Percentiles rank a stretch among this genome's conserved stretches.
Conservation (phyloP, 2,797 vertebrate genomes). For the Anableps anableps region DNA sequence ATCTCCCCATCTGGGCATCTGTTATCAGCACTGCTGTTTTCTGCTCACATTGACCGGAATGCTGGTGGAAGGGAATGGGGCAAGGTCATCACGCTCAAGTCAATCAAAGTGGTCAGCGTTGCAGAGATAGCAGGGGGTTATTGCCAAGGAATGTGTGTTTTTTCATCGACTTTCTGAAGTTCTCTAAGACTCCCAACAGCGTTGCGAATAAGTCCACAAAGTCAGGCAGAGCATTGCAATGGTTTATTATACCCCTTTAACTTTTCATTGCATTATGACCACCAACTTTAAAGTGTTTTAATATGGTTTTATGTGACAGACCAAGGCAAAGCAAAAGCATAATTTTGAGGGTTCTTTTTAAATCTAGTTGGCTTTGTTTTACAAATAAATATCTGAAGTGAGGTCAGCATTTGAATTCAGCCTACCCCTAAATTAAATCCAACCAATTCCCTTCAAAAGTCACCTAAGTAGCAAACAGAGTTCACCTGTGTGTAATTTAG, state of each 20-base stretch:
- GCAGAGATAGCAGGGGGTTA: constrained; percentile 67
- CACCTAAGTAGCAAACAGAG: not conserved
- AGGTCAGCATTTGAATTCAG: not conserved
- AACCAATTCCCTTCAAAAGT: not conserved
- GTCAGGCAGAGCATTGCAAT: not conserved
- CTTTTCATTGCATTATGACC: not conserved
- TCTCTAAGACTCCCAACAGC: constrained; percentile 44
- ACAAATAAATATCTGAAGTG: not conserved
- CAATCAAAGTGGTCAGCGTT: constrained; percentile 77
- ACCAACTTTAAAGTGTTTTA: not conserved
- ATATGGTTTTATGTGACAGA: not conserved
- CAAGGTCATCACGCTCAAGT: constrained; percentile 78
- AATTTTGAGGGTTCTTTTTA: not conserved
- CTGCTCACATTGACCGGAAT: constrained; percentile 69
- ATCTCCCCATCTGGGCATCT: constrained; percentile 67
- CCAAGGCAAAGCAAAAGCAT: not conserved
- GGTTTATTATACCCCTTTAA: not conserved
- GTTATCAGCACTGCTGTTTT: constrained; percentile 73
- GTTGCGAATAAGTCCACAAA: constrained; percentile 20
- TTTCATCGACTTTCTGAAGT: constrained; percentile 51
- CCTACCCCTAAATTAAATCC: not conserved
- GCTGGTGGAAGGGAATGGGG: constrained; percentile 65
- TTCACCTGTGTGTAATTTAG: too few relatives aligned
- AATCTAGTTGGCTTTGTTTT: not conserved
- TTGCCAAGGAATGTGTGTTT: constrained; percentile 67